Base-by-base conservation (phyloP, 2,888 invertebrate species). In the Caenorhabditis sp. region DNA sequence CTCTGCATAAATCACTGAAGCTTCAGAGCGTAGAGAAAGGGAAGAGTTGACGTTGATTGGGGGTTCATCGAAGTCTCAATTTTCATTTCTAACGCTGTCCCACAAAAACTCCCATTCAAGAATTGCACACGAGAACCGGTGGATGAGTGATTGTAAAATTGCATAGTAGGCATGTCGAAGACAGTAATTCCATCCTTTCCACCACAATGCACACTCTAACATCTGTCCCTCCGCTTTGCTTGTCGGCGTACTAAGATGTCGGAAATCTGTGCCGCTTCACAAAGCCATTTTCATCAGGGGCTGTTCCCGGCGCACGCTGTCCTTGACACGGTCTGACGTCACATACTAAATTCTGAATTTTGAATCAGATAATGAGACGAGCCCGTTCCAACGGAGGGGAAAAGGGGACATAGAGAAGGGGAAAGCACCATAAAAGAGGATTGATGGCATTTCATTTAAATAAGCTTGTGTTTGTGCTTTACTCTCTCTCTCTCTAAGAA, bases 61-160 rank as follows among this genome's bases (percentile, higher is more conserved):
- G 11, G 45, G 45, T 22, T 20, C 45, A 2, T 24, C 5, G 4
- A 45, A 20, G 22, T 45, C 45, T 45, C 45, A 45, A 45, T 45
- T 45, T 22, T 20, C 41, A 15, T 41, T 41, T 41, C 41, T 20
- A 15, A 8, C 2, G 41, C 20, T 45, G 9, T 45, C 22, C 20
- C 45, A 45, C 15, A 2, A 9, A 11, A 11, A 11, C 7, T 7
- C 4, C 15, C 8, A 8, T 41, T 20, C 6, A 20, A 1, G 52
- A 37, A 65, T 50, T 70, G 37, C 43, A 24, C 11, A 52, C 17
- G 27, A 35, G 59, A 59, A 39, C 35, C 53, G 66, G 2, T 35
- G 43, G 59, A 52, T 59, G 70, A 70, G 70, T 70, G 70, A 70
- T 70, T 70, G 70, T 53, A 53, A 70, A 70, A 70, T 70, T 70